Base-by-base conservation (phyloP, 2,888 invertebrate species). In the Chesias legatella region DNA sequence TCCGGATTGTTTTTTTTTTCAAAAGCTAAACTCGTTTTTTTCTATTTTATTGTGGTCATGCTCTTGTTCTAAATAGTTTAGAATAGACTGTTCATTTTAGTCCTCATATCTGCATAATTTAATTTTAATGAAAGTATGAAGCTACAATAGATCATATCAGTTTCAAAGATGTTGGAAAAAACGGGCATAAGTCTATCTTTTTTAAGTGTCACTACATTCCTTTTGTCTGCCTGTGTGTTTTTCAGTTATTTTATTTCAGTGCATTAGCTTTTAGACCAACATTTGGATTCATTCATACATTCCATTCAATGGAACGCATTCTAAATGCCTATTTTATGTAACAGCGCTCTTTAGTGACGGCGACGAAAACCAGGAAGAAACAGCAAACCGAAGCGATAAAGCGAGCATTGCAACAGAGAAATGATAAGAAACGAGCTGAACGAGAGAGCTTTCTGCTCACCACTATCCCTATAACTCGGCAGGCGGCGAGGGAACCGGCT, bases 351-450 rank as follows among this genome's bases (percentile, higher is more conserved):
- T 83, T 98, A 62, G 99, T 99, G 30, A 99, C 99, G 13, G 99
- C 99, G 6, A 99, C 99, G 0, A 98, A 99, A 76, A 99, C 99
- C 0, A 91, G 99, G 10, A 97, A 99, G 73, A 99, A 99, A 75
- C 99, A 99, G 75, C 98, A 99, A 80, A 98, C 99, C 10, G 99
- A 99, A 82, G 92, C 99, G 44, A 97, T 99, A 41, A 95, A 98
- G 64, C 92, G 94, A 78, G 99, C 99, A 0, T 84, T 99, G 9
- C 95, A 98, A 69, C 97, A 97, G 25, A 96, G 98, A 58, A 98
- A 98, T 67, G 98, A 98, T 68, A 96, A 98, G 67, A 95, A 97
- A 71, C 90, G 97, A 5, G 94, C 94, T n/a, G 98, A 98, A 68
- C 85, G 99, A 7, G 98, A 98, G 76, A 97, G 96, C 61, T 99